phyloP scores from a whole-genome alignment of 2,113 vertebrate species.

The Cyprichromis sp. region DNA sequence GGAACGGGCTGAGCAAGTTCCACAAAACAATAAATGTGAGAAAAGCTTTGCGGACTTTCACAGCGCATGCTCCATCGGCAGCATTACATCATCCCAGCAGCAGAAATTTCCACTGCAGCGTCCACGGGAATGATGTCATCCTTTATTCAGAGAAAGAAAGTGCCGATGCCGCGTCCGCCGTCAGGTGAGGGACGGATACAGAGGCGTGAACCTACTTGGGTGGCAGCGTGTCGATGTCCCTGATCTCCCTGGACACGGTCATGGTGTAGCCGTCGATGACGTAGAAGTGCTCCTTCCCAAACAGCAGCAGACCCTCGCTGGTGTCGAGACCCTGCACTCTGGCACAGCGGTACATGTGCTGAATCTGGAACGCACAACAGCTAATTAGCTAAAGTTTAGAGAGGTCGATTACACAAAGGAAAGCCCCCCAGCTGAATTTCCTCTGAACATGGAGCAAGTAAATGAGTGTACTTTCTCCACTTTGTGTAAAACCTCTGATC shows the following conservation, averaged over 20 bases:
- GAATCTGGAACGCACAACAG: slow-evolving; percentile 73
- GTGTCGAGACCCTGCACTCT: slow-evolving; percentile 96
- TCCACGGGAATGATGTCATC: slow-evolving; percentile 34
- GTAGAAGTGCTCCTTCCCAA: slow-evolving; percentile 98
- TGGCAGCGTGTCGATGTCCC: slow-evolving; percentile 94
- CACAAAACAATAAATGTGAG: background rate
- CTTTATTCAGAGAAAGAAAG: background rate
- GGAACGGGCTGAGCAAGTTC: background rate
- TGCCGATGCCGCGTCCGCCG: background rate
- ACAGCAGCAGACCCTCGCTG: slow-evolving; percentile 93
- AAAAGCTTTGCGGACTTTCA: background rate
- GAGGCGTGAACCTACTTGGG: slow-evolving; percentile 77
- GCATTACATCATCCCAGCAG: slow-evolving; percentile 42
- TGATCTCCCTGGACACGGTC: slow-evolving; percentile 92
- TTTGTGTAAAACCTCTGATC: background rate
- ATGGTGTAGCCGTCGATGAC: slow-evolving; percentile 99
- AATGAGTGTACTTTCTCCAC: background rate
- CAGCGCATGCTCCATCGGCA: slow-evolving; percentile 2
- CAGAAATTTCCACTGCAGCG: slow-evolving; percentile 20
- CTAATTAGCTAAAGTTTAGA: background rate
- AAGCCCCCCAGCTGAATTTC: background rate
- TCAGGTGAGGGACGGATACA: background rate
- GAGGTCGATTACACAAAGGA: background rate
- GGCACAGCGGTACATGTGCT: slow-evolving; percentile 98
- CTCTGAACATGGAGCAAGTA: background rate